phyloP scores from a whole-genome alignment of 2,888 invertebrate genomes.

The Choristoneura rosaceana region DNA sequence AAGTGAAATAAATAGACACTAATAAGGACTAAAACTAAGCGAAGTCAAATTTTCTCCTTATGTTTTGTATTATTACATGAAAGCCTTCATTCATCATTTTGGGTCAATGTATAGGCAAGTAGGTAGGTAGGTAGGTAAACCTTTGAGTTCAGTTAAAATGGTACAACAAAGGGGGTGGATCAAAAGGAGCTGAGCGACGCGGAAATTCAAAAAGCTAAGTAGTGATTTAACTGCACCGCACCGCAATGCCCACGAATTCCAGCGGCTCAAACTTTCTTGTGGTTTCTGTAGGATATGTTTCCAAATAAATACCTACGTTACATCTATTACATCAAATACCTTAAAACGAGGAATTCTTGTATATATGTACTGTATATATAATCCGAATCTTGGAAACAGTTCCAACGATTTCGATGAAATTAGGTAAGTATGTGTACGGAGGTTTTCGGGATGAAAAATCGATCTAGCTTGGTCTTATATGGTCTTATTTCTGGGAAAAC shows the following conservation, averaged over 20 bases:
- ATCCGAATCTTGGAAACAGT: no score
- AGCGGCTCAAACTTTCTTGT: not conserved
- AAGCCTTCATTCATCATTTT: not conserved
- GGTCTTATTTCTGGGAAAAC: no score
- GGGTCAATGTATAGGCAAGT: no score
- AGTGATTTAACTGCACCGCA: not conserved
- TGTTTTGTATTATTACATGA: no score
- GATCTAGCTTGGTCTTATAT: no score
- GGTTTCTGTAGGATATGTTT: not conserved
- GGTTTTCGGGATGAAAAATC: no score
- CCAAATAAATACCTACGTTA: no score
- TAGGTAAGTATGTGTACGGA: no score
- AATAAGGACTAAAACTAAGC: not conserved
- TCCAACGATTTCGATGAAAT: no score
- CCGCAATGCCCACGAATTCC: not conserved
- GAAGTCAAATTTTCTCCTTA: not conserved
- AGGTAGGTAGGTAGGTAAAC: not conserved
- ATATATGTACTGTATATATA: no score
- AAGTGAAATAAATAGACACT: slow-evolving; percentile 1
- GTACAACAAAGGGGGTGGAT: not conserved
- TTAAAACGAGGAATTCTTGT: no score
- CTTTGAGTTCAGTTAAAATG: not conserved
- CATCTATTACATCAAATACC: no score
- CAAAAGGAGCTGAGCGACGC: not conserved
- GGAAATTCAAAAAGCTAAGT: not conserved